Base-by-base conservation (phyloP, 2,113 vertebrate species). In the Sitta europaea region DNA sequence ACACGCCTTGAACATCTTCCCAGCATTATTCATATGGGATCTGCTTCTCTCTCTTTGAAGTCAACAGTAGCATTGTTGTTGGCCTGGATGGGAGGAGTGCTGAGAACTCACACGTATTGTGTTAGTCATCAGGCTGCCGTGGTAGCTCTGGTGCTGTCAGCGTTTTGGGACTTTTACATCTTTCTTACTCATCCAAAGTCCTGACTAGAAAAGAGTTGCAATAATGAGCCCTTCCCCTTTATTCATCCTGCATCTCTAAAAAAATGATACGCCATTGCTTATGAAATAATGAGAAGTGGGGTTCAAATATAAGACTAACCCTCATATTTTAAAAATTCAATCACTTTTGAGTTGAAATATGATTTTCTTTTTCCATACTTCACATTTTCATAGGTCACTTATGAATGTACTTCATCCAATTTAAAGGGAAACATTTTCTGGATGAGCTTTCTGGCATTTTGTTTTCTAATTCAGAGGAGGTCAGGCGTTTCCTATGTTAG, bases 1-100 rank as follows among this genome's bases (percentile, higher is more conserved):
- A 96, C 97, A 97, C 90, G 4, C 95, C 96, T 96, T 94, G 88
- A 84, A 96, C 71, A 79, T 94, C 92, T 97, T 97, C 96, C 94
- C 96, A 95, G 86, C 80, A 79, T 95, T 95, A 94, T 96, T 97
- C 95, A 92, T 95, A 86, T 65, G 82, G 62, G 84, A 87, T 92
- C 74, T 95, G 47, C 86, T 87, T 87, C 81, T 92, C 55, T 82
- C 28, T 81, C 96, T 97, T 97, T 97, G 97, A 97, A 97, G 97
- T 96, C 84, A 92, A 86, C 71, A 84, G 93, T 3, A 19, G 78
- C 85, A 90, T 92, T 95, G 93, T 92, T 96, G 87, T 58, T 86
- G 88, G 88, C 72, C 82, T 77, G 43, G 68, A 45, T 84, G 94
- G 96, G 96, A 97, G 97, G 96, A 92, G 90, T 92, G 79, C 87